Evolutionary conservation across 2,797 vertebrate species (phyloP).

Genomic region (Melopsittacus undulatus): DNA sequence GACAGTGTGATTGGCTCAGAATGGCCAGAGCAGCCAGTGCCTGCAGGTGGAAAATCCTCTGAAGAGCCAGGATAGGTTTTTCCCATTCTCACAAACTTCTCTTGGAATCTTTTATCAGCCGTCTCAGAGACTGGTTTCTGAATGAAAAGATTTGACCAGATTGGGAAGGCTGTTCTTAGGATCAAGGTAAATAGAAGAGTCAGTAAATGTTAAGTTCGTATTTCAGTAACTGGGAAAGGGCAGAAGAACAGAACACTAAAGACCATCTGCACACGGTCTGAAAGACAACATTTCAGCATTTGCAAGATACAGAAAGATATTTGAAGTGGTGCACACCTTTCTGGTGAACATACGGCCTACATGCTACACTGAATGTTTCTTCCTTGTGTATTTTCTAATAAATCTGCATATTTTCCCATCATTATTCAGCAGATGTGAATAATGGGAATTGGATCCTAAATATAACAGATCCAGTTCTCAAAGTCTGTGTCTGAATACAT

Average conservation of each 20-base stretch:
- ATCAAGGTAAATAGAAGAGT: neutral
- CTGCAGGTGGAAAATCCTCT: neutral
- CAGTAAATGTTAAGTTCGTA: neutral
- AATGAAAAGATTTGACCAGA: neutral
- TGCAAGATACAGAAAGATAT: neutral
- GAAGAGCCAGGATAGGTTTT: neutral
- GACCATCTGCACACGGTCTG: neutral
- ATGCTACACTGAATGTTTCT: neutral
- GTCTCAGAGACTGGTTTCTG: neutral
- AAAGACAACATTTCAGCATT: neutral
- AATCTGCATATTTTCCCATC: neutral
- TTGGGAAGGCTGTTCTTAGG: neutral
- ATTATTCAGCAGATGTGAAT: neutral
- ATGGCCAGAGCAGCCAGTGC: neutral
- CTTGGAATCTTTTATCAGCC: neutral
- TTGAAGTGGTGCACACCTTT: neutral
- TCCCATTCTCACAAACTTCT: neutral
- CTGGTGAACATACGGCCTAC: neutral
- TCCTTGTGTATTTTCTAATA: neutral
- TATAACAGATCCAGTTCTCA: neutral
- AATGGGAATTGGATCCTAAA: neutral
- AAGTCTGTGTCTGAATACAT: neutral
- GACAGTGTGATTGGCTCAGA: neutral
- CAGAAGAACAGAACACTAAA: neutral
- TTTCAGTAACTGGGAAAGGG: neutral